These are phyloP conservation scores for Ctenosaura bakeri DNA, from an alignment of 2,797 vertebrate genomes.

Conservation along the genomic window DNA sequence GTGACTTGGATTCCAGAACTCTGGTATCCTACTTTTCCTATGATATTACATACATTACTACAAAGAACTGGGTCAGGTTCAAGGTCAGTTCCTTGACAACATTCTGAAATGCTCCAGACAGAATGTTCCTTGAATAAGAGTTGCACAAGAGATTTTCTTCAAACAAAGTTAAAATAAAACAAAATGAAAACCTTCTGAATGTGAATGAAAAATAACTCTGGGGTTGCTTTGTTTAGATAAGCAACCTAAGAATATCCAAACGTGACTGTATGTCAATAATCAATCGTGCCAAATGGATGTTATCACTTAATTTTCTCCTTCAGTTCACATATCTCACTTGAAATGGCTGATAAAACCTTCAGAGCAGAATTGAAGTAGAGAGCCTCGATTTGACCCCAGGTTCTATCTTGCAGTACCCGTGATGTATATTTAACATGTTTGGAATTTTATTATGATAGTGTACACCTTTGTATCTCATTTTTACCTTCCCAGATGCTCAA, in stretches of 20 bases:
- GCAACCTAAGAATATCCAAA: background rate
- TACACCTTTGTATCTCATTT: background rate
- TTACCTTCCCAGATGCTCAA: background rate
- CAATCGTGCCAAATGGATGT: background rate
- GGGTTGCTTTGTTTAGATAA: background rate
- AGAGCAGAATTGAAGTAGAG: background rate
- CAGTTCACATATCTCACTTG: background rate
- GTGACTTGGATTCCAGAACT: background rate
- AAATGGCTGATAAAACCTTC: background rate
- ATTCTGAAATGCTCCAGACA: slow-evolving; percentile 2
- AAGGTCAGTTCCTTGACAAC: slow-evolving; percentile 15
- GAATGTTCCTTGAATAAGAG: slow-evolving; percentile 12
- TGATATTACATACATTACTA: slow-evolving; percentile 4
- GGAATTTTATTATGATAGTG: background rate
- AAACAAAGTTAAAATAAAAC: background rate
- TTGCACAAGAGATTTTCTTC: slow-evolving; percentile 28
- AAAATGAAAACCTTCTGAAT: background rate
- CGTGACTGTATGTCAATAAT: background rate
- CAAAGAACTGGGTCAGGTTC: slow-evolving; percentile 17
- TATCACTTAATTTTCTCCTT: background rate
- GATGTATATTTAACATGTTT: background rate
- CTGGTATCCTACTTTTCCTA: background rate
- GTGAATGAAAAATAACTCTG: slow-evolving; percentile 18
- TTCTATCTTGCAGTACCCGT: background rate
- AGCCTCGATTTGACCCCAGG: background rate